phyloP scores from a whole-genome alignment of 2,797 vertebrate species.

The Ptychobarbus kaznakovi region DNA sequence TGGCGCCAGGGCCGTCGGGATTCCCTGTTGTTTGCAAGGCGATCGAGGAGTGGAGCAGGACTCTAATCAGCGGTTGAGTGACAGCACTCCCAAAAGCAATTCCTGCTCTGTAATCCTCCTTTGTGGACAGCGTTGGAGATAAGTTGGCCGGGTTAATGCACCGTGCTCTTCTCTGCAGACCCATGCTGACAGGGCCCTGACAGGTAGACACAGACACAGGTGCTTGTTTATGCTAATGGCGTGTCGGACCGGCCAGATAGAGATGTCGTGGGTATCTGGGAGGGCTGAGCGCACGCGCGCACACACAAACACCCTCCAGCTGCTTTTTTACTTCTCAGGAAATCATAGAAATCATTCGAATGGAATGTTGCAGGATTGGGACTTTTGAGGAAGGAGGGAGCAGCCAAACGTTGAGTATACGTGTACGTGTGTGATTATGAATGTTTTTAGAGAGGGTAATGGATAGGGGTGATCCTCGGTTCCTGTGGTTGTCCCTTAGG shows the following conservation, averaged over 20 bases:
- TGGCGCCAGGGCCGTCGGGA: slow-evolving; percentile 60
- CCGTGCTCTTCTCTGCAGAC: slow-evolving; percentile 61
- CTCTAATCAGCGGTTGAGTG: slow-evolving; percentile 67
- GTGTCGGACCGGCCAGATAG: slow-evolving; percentile 63
- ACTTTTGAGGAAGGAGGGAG: slow-evolving; percentile 8
- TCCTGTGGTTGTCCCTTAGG: slow-evolving; percentile 55
- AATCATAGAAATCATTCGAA: neutral
- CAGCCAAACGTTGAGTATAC: neutral
- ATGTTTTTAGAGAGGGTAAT: slow-evolving; percentile 55
- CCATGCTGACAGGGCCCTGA: slow-evolving; percentile 63
- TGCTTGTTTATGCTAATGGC: slow-evolving; percentile 71
- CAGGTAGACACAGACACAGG: slow-evolving; percentile 64
- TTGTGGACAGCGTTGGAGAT: slow-evolving; percentile 65
- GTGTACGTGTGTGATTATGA: slow-evolving; percentile 50
- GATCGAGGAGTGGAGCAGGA: slow-evolving; percentile 62
- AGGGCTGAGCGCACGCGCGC: slow-evolving; percentile 17
- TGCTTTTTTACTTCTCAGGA: neutral
- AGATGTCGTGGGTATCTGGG: slow-evolving; percentile 59
- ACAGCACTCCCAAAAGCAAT: slow-evolving; percentile 67
- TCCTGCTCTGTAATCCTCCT: slow-evolving; percentile 63
- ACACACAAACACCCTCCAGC: slow-evolving; percentile 2
- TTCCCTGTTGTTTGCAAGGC: slow-evolving; percentile 66
- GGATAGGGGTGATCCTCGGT: slow-evolving; percentile 55
- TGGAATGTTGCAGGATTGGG: neutral
- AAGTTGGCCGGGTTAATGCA: slow-evolving; percentile 69